Base-by-base conservation (phyloP, 2,797 vertebrate species). In the Ctenopoma multispine region DNA sequence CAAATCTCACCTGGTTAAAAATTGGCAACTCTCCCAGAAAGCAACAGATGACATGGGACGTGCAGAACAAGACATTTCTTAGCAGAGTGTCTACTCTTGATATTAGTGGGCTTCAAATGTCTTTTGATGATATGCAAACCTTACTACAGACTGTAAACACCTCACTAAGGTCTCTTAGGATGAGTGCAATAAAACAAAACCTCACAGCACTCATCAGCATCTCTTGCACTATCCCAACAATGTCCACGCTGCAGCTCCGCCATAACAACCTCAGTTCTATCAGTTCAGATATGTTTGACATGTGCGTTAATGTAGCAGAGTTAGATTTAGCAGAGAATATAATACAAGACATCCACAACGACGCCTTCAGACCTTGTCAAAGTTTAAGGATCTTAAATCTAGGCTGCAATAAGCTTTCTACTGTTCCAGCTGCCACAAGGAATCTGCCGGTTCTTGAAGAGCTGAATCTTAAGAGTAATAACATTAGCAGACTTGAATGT, bases 381-480 rank as follows among this genome's bases (percentile, higher is more conserved):
- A 7, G 18, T 29, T 34, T 94, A 4, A 74, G 0, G 3, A 70
- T 13, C n/a, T 72, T 95, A 50, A 75, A 0, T n/a, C 60, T 94
- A 14, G 57, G 5, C 36, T 4, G 1, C 3, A 94, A 94, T 55
- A 34, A 2, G 1, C 67, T 95, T 6, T 1, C 6, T 5, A 5
- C 34, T 0, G 85, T 95, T 17, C 93, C 92, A 0, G 2, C 13
- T 0, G 89, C 85, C 13, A 41, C 49, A 5, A 86, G 65, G 40
- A 58, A 82, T 49, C 64, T 95, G 38, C 31, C 54, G 4, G 79
- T 34, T 2, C 85, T 95, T n/a, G 1, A 10, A 11, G 44, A 81
- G 43, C 64, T 95, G 65, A 77, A 94, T 66, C 87, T 95, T 23
- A 93, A 79, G 75, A 72, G 7, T 34, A 95, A 93, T 49, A 53